A percentile compares a stretch with the other conserved stretches of the same genome.
Conservation (phyloP, 2,113 vertebrate genomes). For the Tragulus kanchil region DNA sequence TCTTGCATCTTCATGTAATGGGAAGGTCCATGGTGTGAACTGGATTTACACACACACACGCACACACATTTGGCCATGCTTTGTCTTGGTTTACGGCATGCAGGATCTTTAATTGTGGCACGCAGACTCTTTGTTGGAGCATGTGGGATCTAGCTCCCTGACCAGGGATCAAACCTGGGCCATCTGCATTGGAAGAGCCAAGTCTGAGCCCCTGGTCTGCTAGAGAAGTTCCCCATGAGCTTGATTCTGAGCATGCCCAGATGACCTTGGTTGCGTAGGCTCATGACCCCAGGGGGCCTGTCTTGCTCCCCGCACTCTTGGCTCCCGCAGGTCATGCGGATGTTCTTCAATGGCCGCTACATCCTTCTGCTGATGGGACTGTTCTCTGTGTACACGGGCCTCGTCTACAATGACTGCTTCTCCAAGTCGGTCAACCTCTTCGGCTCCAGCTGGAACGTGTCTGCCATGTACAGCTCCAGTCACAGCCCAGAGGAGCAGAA, state of each 20-base stretch:
- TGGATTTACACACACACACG: not conserved
- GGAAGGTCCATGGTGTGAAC: accelerated
- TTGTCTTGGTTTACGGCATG: not conserved
- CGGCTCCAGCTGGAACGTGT: constrained; percentile 95
- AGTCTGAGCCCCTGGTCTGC: not conserved
- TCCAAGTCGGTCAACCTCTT: constrained; percentile 98
- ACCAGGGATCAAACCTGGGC: not conserved
- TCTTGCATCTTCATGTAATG: accelerated
- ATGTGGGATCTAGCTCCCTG: not conserved
- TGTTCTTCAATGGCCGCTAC: constrained; percentile 96
- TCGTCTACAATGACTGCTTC: constrained; percentile 99
- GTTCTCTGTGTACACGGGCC: constrained; percentile 97
- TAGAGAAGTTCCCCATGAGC: accelerated
- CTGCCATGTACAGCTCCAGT: constrained; percentile 89
- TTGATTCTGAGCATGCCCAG: accelerated
- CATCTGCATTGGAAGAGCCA: not conserved
- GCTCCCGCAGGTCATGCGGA: constrained; percentile 92
- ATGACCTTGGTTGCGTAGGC: accelerated
- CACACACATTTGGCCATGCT: not conserved
- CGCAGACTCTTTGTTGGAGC: not conserved
- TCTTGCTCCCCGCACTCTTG: accelerated
- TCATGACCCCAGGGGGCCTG: accelerated
- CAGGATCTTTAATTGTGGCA: not conserved
- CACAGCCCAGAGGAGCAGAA: accelerated
- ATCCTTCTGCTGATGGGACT: constrained; percentile 98